Evolutionary conservation across 35 echinoderm and acorn worm genomes (phyloP).

Genomic region (Patiria miniata): DNA sequence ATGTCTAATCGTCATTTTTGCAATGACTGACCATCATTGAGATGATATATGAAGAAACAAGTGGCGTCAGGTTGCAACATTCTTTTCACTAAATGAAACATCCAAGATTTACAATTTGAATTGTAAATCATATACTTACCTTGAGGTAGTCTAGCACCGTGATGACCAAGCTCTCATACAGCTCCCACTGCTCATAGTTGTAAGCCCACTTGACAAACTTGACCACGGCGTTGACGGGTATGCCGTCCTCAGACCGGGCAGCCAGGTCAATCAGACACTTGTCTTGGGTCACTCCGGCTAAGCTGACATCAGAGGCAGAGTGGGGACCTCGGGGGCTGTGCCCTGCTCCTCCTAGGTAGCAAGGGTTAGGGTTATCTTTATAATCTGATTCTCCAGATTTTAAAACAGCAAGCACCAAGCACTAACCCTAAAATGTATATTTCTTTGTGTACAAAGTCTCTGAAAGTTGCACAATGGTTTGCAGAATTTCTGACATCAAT

Average conservation of each 20-base stretch:
- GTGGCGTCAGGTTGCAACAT: no score
- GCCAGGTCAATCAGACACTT: conserved; percentile 77
- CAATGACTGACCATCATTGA: no score
- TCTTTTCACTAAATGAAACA: no score
- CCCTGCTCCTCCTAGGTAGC: conserved; percentile 81
- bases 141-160: conserved; percentile 65
- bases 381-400: no score
- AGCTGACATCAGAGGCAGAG: conserved; percentile 51
- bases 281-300: conserved; percentile 66
- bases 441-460: neutral
- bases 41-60: no score
- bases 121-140: no score
- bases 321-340: conserved; percentile 75
- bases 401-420: neutral
- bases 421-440: neutral
- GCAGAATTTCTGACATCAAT: no score
- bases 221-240: conserved; percentile 79
- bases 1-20: no score
- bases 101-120: no score
- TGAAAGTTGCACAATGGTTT: neutral
- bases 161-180: conserved; percentile 77
- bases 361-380: no score
- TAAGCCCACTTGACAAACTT: conserved; percentile 98
- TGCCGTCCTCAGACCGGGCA: conserved; percentile 73
- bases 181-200: conserved; percentile 99